A percentile compares a stretch with the other conserved stretches of the same genome.
These are phyloP conservation scores for Acleris literana DNA, from an alignment of 2,888 invertebrate species.

Conservation along the genomic window DNA sequence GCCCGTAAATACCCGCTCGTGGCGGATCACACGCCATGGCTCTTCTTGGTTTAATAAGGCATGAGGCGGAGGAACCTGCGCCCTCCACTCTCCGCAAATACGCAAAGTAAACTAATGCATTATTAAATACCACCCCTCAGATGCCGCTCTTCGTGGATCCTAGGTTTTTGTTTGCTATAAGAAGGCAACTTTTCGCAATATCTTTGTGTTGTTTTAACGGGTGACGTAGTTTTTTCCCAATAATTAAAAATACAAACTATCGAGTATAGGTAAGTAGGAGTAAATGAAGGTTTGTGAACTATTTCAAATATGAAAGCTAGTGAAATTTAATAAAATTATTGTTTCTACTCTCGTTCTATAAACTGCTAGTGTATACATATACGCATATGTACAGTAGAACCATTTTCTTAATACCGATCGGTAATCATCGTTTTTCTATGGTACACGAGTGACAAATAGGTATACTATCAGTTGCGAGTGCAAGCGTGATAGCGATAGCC, in stretches of 20 bases:
- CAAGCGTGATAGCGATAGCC: too few species aligned
- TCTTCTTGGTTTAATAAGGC: conserved; percentile 65
- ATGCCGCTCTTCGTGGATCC: conserved; percentile 10
- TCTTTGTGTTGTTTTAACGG: neutral
- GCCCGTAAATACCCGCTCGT: conserved; percentile 64
- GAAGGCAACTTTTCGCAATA: conserved; percentile 2
- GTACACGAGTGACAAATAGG: too few species aligned
- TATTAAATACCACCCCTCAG: conserved; percentile 66
- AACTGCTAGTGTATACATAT: too few species aligned
- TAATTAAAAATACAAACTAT: neutral
- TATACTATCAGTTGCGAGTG: too few species aligned
- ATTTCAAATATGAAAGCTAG: too few species aligned
- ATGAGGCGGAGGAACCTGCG: conserved; percentile 55
- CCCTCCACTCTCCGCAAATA: conserved; percentile 56
- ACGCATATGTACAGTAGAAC: too few species aligned
- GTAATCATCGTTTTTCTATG: too few species aligned
- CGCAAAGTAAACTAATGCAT: conserved; percentile 70
- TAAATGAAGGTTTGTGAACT: too few species aligned
- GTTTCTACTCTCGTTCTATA: too few species aligned
- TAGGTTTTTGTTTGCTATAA: conserved; percentile 12
- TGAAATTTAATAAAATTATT: too few species aligned
- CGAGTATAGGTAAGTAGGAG: too few species aligned
- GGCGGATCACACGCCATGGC: conserved; percentile 49
- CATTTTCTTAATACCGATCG: too few species aligned
- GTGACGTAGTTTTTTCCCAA: neutral